A percentile compares a stretch with the other conserved stretches of the same genome.
These are phyloP conservation scores for Caranx ignobilis DNA, from an alignment of 2,113 vertebrate genomes.

Conservation along the genomic window DNA sequence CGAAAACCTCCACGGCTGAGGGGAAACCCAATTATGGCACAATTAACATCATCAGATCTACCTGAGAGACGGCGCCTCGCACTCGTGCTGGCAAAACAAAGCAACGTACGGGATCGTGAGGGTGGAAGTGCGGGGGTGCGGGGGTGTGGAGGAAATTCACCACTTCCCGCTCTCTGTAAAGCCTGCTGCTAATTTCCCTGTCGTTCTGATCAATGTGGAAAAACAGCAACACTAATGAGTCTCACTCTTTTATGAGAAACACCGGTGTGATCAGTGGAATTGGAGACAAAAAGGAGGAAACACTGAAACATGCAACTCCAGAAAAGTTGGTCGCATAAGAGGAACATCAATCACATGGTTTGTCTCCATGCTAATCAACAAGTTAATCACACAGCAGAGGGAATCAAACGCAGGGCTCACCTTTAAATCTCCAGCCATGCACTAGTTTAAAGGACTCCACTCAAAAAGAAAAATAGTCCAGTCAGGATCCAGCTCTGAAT, in stretches of 20 bases:
- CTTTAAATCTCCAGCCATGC: constrained; percentile 45
- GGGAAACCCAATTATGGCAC: constrained; percentile 61
- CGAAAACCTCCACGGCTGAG: constrained; percentile 28
- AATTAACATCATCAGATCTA: constrained; percentile 64
- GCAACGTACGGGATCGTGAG: constrained; percentile 24
- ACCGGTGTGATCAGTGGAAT: not conserved
- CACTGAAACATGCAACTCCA: not conserved
- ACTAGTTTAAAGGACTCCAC: constrained; percentile 34
- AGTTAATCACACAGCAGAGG: constrained; percentile 32
- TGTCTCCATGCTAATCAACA: constrained; percentile 57
- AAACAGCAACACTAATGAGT: constrained; percentile 40
- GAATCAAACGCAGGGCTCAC: constrained; percentile 50
- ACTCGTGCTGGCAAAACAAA: constrained; percentile 49
- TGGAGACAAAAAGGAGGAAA: not conserved
- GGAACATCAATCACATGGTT: not conserved
- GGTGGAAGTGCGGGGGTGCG: not conserved
- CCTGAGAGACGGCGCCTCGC: constrained; percentile 53
- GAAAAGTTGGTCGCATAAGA: constrained; percentile 14
- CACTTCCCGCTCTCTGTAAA: constrained; percentile 25
- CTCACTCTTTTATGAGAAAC: not conserved
- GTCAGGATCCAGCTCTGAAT: constrained; percentile 1
- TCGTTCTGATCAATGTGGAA: constrained; percentile 38
- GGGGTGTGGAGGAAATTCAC: not conserved
- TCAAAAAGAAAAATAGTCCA: constrained; percentile 25
- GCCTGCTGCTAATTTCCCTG: constrained; percentile 31